Evolutionary conservation across 2,888 invertebrate genomes (phyloP).

Genomic region (Leistus spinibarbis): DNA sequence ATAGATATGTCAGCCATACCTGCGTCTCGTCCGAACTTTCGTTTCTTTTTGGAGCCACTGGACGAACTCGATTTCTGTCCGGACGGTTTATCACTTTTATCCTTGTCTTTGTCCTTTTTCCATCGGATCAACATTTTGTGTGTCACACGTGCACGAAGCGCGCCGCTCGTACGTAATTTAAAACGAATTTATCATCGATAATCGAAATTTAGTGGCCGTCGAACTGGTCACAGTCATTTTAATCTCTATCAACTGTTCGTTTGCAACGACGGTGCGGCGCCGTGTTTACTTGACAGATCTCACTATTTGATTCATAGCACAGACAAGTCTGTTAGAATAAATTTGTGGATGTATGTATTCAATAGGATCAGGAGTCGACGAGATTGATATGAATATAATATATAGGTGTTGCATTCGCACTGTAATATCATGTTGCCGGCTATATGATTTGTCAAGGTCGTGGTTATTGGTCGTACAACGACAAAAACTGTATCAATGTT

Average conservation of each 20-base stretch:
- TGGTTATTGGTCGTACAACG: neutral
- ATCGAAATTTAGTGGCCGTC: conserved; percentile 5
- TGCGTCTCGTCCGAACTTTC: conserved; percentile 82
- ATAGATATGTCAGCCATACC: conserved; percentile 59
- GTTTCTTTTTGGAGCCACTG: conserved; percentile 76
- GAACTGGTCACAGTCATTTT: conserved; percentile 27
- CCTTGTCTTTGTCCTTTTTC: conserved; percentile 84
- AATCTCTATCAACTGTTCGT: neutral
- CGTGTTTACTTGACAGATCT: neutral
- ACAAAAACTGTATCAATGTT: neutral
- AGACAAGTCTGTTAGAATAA: neutral
- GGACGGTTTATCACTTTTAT: conserved; percentile 61
- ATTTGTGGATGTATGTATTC: neutral
- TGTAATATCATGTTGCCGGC: neutral
- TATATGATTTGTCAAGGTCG: neutral
- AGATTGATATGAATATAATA: neutral
- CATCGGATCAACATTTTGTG: conserved; percentile 77
- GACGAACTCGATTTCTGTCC: conserved; percentile 56
- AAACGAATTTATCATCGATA: conserved; percentile 15
- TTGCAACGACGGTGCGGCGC: neutral
- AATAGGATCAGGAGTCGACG: neutral
- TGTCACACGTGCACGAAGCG: conserved; percentile 40
- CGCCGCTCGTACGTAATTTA: conserved; percentile 14
- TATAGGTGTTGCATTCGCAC: neutral
- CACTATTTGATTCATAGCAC: neutral